Evolutionary conservation across 2,797 vertebrate genomes (phyloP), one percentile per base, ranked within the genome.

Genomic region (Lerista edwardsae): DNA sequence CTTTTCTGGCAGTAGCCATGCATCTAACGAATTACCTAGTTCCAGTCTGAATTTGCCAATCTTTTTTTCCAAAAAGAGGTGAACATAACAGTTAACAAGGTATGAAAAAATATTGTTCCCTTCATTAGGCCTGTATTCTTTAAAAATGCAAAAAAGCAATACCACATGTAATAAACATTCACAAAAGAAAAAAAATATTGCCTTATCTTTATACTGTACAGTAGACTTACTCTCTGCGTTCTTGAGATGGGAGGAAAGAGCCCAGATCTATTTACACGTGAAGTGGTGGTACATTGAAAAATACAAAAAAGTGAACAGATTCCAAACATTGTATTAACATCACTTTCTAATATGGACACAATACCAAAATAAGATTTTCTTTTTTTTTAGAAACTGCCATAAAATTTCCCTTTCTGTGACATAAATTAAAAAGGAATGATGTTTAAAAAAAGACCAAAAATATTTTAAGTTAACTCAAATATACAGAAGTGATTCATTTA

Each of bases 391-490:
- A 91, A 93, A 95, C 93, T 95, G 93, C 93, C 97, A 97, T 97
- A 98, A 98, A 98, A 97, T 95, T 95, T 96, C 96, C 96, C 96
- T 93, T 93, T 95, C 90, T 93, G 96, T 93, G 95, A 96, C 96
- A 96, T 96, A 93, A 93, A 96, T 91, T 94, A 97, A 97, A 92
- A 96, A 96, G 97, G 97, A 98, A 97, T 97, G 97, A 97, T 96
- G 95, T 95, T 92, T 96, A 96, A 96, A 93, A 94, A 96, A 95
- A 96, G 95, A 94, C 93, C 96, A 94, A 97, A 85, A 97, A 97
- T 95, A 94, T 97, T 96, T 97, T 98, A 98, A 97, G 96, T 99
- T 98, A 97, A 98, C 97, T 98, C 97, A 98, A 98, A 99, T 99
- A 98, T 98, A 98, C 97, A 99, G 97, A 98, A 86, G 96, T 93